Conservation (phyloP, 2,113 vertebrate genomes). For the Copsychus sechellarum region DNA sequence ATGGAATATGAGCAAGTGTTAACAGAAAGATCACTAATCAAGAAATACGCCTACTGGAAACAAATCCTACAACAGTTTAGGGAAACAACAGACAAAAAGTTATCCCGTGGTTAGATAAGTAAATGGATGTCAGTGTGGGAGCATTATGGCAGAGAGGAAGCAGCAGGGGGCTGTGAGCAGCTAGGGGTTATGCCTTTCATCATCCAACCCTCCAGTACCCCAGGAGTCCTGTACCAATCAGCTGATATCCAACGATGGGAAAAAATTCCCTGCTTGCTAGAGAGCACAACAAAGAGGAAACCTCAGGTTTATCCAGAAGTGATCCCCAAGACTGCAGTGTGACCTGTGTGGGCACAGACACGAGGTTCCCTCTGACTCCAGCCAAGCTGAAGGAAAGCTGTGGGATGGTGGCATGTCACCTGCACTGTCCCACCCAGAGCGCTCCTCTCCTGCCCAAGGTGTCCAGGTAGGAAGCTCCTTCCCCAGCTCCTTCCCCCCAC, state of each 20-base stretch:
- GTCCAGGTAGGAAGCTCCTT: background rate
- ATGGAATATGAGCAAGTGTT: slow-evolving; percentile 47
- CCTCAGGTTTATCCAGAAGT: background rate
- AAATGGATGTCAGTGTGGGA: background rate
- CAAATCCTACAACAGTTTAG: slow-evolving; percentile 6
- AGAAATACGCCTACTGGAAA: slow-evolving; percentile 28
- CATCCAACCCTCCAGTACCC: background rate
- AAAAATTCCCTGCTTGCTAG: background rate
- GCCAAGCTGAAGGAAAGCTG: background rate
- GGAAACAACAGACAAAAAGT: slow-evolving; percentile 32
- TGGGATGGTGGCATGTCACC: background rate
- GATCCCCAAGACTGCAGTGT: background rate
- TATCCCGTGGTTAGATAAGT: background rate
- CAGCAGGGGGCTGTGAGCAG: background rate
- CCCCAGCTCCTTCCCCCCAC: background rate
- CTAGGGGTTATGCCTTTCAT: background rate
- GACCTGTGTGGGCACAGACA: background rate
- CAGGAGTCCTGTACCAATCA: background rate
- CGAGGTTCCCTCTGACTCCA: background rate
- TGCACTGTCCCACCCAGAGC: background rate
- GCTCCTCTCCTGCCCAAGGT: rapidly evolving
- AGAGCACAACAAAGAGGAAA: background rate
- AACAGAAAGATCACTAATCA: slow-evolving; percentile 48
- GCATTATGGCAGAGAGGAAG: background rate
- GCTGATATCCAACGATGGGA: background rate